Evolutionary conservation across 2,113 vertebrate species (phyloP).

Genomic region (Bostrychus sinensis): DNA sequence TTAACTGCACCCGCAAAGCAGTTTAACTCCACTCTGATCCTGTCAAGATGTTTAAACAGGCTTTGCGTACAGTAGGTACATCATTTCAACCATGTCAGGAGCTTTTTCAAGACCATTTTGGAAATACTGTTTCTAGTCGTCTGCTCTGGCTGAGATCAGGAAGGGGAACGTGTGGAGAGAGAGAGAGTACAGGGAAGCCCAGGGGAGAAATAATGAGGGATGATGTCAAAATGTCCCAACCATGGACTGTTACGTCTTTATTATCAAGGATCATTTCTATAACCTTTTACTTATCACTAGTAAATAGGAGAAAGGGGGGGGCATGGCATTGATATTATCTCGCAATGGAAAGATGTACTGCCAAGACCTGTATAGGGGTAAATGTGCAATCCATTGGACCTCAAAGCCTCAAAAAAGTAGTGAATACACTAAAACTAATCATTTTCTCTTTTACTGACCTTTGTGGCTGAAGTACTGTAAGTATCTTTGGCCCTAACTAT

Average conservation of each 20-base stretch:
- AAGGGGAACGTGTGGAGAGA: neutral
- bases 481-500: too few relatives aligned
- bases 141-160: neutral
- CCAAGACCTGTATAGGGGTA: too few relatives aligned
- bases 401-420: too few relatives aligned
- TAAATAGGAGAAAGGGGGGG: too few relatives aligned
- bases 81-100: slow-evolving; percentile 54
- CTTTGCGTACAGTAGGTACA: slow-evolving; percentile 69
- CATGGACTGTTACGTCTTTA: neutral
- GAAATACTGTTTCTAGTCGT: neutral
- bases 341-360: too few relatives aligned
- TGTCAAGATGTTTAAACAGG: slow-evolving; percentile 80
- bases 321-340: too few relatives aligned
- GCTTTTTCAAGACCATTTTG: slow-evolving; percentile 5
- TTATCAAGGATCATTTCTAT: neutral
- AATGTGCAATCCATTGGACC: neutral
- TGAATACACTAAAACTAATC: too few relatives aligned
- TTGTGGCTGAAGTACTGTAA: too few relatives aligned
- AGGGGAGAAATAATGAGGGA: neutral
- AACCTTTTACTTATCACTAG: too few relatives aligned
- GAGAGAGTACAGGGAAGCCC: too few relatives aligned
- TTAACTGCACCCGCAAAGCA: slow-evolving; percentile 81
- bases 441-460: too few relatives aligned
- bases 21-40: slow-evolving; percentile 81
- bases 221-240: neutral